Base-by-base conservation (phyloP, 2,888 invertebrate species). In the Acrocyrtus sp. region DNA sequence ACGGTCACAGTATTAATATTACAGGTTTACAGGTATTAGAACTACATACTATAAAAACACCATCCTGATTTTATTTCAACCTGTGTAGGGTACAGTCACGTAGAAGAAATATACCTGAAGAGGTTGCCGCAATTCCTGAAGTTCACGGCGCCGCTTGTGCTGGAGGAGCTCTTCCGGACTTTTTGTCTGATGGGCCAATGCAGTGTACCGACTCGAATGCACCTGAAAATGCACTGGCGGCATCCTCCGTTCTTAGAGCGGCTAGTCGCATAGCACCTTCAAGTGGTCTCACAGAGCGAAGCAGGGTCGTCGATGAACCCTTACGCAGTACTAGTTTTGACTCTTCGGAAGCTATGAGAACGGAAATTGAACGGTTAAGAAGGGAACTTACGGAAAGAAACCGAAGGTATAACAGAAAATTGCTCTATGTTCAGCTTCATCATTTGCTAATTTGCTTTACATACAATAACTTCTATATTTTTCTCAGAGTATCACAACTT, bases 121-220 rank as follows among this genome's bases (percentile, higher is more conserved):
- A 67, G 24, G 8, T 50, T 19, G 41, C 53, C n/a, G 51, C n/a
- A 22, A 24, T 17, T 19, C 27, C 51, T 12, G 68, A 68, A 22
- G 45, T 62, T 3, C 34, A 60, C 15, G 62, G 53, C 41, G 60
- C 41, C 45, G 19, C 60, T 27, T 15, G 41, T 5, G 66, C 57
- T 19, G 17, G 41, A 6, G 54, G 76, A 22, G 76, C 80, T 3
- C 84, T 91, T 75, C 91, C 91, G 1, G 91, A 91, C 81, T 91
- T 91, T 83, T 85, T 91, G 29, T 90, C 90, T 1, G 91, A 91
- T 82, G 90, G 90, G 4, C 90, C 91, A 21, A 86, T 87, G 78
- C 83, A 84, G 41, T 84, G 89, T 26, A 61, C 61, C n/a, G 61
- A 68, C 61, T 43, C 68, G 24, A 68, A 65, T 56, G 60, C 63